A percentile compares a stretch with the other conserved stretches of the same genome.
Conservation (phyloP, 1,140 invertebrate species). For the Yoshiicerus persimilis region DNA sequence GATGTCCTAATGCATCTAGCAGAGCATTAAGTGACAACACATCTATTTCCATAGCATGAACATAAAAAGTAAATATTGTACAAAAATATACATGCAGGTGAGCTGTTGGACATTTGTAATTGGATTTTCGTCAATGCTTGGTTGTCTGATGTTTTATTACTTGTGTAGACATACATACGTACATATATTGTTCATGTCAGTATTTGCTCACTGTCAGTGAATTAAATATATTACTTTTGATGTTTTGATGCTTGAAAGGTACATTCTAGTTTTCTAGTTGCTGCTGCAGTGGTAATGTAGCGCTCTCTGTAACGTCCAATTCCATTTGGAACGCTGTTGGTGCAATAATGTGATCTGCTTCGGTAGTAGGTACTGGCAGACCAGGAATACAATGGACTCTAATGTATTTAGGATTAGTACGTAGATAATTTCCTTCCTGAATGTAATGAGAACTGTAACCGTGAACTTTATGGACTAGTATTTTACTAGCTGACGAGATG, state of each 20-base stretch:
- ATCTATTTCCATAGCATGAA: background rate
- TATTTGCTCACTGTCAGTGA: background rate
- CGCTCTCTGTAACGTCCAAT: background rate
- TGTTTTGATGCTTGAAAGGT: background rate
- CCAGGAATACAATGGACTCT: background rate
- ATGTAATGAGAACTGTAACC: background rate
- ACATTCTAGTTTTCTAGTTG: background rate
- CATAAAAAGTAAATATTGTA: background rate
- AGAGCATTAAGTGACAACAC: too few relatives aligned
- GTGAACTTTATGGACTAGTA: background rate
- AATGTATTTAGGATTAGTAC: background rate
- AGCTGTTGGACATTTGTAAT: background rate
- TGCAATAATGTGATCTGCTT: background rate
- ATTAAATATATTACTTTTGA: background rate
- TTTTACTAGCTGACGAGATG: background rate
- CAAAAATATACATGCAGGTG: background rate
- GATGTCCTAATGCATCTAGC: too few relatives aligned
- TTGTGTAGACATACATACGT: background rate
- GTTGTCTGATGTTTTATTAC: background rate
- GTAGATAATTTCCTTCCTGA: slow-evolving; percentile 1
- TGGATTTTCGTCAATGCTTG: background rate
- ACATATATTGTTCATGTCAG: background rate
- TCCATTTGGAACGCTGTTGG: background rate
- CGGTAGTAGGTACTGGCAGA: background rate
- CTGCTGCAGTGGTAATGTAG: background rate